Conservation (phyloP, 2,113 vertebrate species). For the Isichthys henryi region DNA sequence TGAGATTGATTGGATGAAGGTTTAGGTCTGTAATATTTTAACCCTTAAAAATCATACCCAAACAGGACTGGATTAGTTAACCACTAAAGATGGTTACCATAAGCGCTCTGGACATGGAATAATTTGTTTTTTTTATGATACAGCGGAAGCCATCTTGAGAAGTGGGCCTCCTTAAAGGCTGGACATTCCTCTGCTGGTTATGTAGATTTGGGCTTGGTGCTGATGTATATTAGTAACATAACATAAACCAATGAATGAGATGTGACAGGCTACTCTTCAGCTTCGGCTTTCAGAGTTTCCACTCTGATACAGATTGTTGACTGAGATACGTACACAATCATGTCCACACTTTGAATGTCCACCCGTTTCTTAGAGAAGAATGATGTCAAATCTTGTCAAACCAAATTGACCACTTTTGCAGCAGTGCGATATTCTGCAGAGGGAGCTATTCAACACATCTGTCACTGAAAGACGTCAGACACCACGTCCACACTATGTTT, state of each 20-base stretch:
- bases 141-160: conserved; percentile 49
- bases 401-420: conserved; percentile 36
- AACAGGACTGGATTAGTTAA: conserved; percentile 50
- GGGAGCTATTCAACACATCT: conserved; percentile 53
- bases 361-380: conserved; percentile 22
- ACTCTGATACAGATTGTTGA: conserved; percentile 42
- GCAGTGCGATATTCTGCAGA: conserved; percentile 18
- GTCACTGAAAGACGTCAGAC: conserved; percentile 45
- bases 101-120: conserved; percentile 21
- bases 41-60: conserved; percentile 39
- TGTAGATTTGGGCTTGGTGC: conserved; percentile 58
- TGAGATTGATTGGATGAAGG: conserved; percentile 22
- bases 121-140: conserved; percentile 47
- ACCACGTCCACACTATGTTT: conserved; percentile 34
- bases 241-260: conserved; percentile 57
- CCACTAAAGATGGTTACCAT: conserved; percentile 33
- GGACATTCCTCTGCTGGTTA: conserved; percentile 54
- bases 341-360: conserved; percentile 42
- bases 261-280: conserved; percentile 61
- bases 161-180: conserved; percentile 47
- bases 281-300: conserved; percentile 59
- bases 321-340: conserved; percentile 36
- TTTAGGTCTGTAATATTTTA: conserved; percentile 24
- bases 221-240: conserved; percentile 64
- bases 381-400: conserved; percentile 53